phyloP scores from a whole-genome alignment of 2,113 vertebrate species.

The Sturnus vulgaris region DNA sequence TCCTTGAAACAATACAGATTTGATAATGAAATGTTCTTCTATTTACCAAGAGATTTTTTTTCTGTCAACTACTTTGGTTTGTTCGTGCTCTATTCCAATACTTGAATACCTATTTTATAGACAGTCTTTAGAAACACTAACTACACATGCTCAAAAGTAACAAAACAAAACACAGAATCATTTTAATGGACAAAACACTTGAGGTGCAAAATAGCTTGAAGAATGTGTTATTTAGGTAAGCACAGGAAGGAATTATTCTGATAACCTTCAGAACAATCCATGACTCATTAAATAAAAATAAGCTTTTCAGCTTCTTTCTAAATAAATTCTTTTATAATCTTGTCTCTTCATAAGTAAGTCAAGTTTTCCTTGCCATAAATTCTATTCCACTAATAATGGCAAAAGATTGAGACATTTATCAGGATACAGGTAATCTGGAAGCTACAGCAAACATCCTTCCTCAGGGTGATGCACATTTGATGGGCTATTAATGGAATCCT shows the following conservation, averaged over 20 bases:
- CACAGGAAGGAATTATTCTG: background rate
- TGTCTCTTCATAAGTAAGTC: background rate
- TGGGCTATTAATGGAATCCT: background rate
- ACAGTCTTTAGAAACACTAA: background rate
- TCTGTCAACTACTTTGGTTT: background rate
- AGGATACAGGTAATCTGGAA: background rate
- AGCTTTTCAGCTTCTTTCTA: background rate
- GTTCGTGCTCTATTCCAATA: background rate
- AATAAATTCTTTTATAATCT: slow-evolving; percentile 8
- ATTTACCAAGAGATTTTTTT: background rate
- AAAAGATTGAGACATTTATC: background rate
- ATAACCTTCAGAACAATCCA: background rate
- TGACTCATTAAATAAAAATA: background rate
- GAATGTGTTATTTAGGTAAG: background rate
- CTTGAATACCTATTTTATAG: background rate
- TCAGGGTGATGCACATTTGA: background rate
- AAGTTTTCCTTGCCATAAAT: background rate
- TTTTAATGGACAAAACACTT: background rate
- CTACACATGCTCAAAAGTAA: background rate
- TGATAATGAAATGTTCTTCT: background rate
- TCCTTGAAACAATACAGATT: background rate
- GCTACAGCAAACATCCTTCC: background rate
- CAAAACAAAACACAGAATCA: background rate
- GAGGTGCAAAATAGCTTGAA: background rate
- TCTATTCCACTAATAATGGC: background rate